Percentiles rank a stretch among this genome's conserved stretches.
phyloP scores from a whole-genome alignment of 1,140 invertebrate species.

The Papilio machaon region DNA sequence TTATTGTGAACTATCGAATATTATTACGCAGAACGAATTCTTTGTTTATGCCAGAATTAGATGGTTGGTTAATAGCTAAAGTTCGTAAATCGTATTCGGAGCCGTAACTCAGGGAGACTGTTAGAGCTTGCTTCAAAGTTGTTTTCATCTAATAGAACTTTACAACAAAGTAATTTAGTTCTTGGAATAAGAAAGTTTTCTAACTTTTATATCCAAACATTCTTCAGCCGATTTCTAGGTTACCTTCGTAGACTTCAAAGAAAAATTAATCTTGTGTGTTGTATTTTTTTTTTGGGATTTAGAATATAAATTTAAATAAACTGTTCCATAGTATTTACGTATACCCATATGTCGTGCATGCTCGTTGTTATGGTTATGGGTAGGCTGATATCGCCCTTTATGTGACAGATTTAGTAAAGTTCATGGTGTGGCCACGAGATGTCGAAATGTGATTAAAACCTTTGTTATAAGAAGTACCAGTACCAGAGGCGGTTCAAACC shows the following conservation, averaged over 20 bases:
- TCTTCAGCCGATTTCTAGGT: conserved; percentile 14
- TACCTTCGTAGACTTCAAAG: conserved; percentile 7
- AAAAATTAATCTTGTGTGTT: background rate
- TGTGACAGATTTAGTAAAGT: too few relatives aligned
- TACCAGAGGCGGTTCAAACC: background rate
- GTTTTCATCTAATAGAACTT: conserved; percentile 28
- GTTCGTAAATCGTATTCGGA: conserved; percentile 31
- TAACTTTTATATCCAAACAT: conserved; percentile 24
- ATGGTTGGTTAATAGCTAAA: conserved; percentile 34
- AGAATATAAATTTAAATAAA: too few relatives aligned
- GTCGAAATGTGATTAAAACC: too few relatives aligned
- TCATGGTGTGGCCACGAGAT: too few relatives aligned
- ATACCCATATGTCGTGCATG: too few relatives aligned
- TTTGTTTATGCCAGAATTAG: conserved; percentile 58
- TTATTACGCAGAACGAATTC: conserved; percentile 65
- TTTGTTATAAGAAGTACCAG: too few relatives aligned
- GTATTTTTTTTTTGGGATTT: too few relatives aligned
- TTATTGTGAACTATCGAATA: conserved; percentile 65
- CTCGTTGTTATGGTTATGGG: too few relatives aligned
- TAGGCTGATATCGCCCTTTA: too few relatives aligned
- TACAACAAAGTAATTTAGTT: conserved; percentile 33
- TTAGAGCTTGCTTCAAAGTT: conserved; percentile 22
- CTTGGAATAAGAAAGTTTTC: conserved; percentile 31
- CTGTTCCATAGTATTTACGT: too few relatives aligned
- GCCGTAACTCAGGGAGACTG: conserved; percentile 34